Conservation (phyloP, 2,888 invertebrate genomes). For the Hyposoter dolosus region DNA sequence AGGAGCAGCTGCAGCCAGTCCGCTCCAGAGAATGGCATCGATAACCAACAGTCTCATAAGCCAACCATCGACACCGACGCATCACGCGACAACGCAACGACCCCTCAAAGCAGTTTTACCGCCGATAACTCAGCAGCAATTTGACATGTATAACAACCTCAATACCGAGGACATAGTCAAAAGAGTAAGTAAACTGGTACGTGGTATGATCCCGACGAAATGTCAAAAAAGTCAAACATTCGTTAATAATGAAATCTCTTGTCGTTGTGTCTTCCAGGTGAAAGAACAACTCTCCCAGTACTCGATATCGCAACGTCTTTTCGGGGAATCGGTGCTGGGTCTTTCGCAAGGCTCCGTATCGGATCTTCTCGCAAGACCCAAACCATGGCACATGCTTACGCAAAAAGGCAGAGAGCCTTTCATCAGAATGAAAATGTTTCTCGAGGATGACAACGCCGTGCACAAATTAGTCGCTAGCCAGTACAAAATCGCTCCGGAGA, state of each 20-base stretch:
- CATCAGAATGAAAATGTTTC: slow-evolving; percentile 98
- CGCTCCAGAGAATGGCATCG: slow-evolving; percentile 98
- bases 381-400: slow-evolving; percentile 99
- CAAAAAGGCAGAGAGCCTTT: slow-evolving; percentile 98
- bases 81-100: slow-evolving; percentile 93
- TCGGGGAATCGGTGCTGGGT: slow-evolving; percentile 99
- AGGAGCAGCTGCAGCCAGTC: slow-evolving; percentile 94
- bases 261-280: slow-evolving; percentile 85
- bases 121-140: slow-evolving; percentile 99
- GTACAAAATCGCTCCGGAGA: slow-evolving; percentile 99
- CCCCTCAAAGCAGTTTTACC: slow-evolving; percentile 98
- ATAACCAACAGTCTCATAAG: slow-evolving; percentile 98
- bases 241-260: neutral
- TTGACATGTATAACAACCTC: slow-evolving; percentile 98
- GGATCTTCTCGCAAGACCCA: slow-evolving; percentile 97
- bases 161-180: slow-evolving; percentile 99
- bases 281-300: slow-evolving; percentile 98
- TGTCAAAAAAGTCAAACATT: neutral
- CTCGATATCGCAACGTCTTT: slow-evolving; percentile 98
- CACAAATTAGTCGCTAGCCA: slow-evolving; percentile 98
- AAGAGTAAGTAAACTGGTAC: slow-evolving; percentile 86
- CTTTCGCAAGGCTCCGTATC: slow-evolving; percentile 99
- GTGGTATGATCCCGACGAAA: slow-evolving; percentile 49
- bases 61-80: slow-evolving; percentile 94
- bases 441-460: slow-evolving; percentile 97